A percentile compares a stretch with the other conserved stretches of the same genome.
phyloP scores from a whole-genome alignment of 2,797 vertebrate genomes.

The Sebastes steindachneri region DNA sequence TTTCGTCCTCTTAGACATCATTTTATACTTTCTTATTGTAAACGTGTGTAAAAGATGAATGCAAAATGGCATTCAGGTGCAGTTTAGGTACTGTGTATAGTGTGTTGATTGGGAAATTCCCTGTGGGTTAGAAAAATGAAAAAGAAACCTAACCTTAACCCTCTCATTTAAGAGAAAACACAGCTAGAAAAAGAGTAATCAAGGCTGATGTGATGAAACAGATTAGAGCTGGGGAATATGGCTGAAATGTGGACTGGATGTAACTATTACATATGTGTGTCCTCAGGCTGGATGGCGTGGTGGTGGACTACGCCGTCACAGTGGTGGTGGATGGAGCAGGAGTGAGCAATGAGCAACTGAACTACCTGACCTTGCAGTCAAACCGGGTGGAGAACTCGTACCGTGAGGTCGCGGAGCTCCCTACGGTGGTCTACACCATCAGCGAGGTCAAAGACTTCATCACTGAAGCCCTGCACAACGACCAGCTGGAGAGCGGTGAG shows the following conservation, averaged over 20 bases:
- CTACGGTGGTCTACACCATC: constrained; percentile 85
- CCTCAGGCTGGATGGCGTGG: constrained; percentile 78
- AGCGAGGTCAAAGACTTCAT: constrained; percentile 84
- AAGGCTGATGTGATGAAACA: background rate
- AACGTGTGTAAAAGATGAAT: background rate
- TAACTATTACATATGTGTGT: constrained; percentile 7
- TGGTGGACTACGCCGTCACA: constrained; percentile 88
- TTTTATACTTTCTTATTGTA: constrained; percentile 5
- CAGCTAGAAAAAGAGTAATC: background rate
- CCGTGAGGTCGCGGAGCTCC: constrained; percentile 81
- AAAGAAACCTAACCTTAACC: background rate
- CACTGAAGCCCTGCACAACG: constrained; percentile 83
- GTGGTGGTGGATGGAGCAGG: constrained; percentile 84
- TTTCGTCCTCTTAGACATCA: constrained; percentile 11
- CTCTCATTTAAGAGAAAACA: background rate
- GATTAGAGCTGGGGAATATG: background rate
- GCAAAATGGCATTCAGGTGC: background rate
- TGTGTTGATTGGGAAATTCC: background rate
- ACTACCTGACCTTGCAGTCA: constrained; percentile 91
- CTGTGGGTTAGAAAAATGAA: background rate
- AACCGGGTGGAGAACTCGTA: constrained; percentile 91
- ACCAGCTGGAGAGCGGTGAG: constrained; percentile 78
- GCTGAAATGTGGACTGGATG: background rate
- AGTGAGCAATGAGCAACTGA: constrained; percentile 88
- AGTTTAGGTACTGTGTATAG: background rate